Evolutionary conservation across 1,140 invertebrate genomes (phyloP), one percentile per base, ranked within the genome.

Genomic region (Aricia agestis): DNA sequence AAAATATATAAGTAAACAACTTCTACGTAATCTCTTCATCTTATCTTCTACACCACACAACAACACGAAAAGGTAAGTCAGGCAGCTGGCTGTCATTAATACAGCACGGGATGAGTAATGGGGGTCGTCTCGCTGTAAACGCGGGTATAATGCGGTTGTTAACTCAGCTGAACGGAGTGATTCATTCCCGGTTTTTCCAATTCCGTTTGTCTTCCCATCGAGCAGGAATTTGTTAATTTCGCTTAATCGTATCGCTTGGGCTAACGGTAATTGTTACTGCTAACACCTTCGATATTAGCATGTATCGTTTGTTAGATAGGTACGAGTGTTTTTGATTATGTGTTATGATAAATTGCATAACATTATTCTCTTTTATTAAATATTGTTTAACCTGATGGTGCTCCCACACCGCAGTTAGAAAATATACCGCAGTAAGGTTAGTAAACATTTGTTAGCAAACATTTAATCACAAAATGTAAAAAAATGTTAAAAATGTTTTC

Each of bases 61-160:
- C 41, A 69, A 61, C 71, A 73, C 72, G 67, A 76, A 77, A 82
- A 86, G 84, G 84, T 86, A 86, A 86, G 82, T 86, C 80, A 83
- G 80, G 77, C 83, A 85, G 81, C 81, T 80, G 80, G 73, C 74
- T 78, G 82, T 85, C 84, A 85, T 86, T 85, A 86, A 86, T 86
- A 85, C 77, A 78, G 71, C 58, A 63, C 77, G 25, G 76, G 73
- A 79, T 84, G 82, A 84, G 77, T 83, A 78, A 86, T 86, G 81
- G 82, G 71, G 72, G 71, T 69, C 71, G 67, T 72, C 71, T 68
- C 74, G 76, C 75, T 78, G 77, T 83, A 83, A 85, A 83, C 81
- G 81, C 66, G 76, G 74, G 76, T 77, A 82, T 84, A 86, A 86
- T 86, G 80, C 79, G 75, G 73, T 78, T 84, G 84, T 84, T 84